Evolutionary conservation across 2,797 vertebrate species (phyloP).

Genomic region (Molossus molossus): DNA sequence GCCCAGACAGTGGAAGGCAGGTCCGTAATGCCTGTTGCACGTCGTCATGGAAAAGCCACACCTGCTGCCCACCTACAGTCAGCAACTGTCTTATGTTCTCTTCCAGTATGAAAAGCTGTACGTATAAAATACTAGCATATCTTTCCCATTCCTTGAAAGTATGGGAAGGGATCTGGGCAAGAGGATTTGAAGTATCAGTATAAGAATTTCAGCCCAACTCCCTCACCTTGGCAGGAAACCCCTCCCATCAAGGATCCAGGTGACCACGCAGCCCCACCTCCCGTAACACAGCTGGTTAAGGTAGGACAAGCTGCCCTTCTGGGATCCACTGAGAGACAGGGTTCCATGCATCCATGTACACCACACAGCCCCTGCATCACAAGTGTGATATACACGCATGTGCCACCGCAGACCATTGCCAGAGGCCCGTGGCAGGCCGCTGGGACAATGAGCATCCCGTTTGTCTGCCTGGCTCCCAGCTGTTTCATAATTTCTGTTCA

Average conservation of each 20-base stretch:
- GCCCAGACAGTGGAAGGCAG: neutral
- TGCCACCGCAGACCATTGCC: rapidly evolving
- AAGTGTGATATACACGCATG: rapidly evolving
- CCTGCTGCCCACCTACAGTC: too few species aligned
- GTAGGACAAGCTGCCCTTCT: neutral
- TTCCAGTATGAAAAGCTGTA: neutral
- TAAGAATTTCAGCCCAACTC: neutral
- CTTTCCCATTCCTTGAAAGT: neutral
- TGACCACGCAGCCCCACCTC: neutral
- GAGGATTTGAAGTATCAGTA: neutral
- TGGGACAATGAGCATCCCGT: neutral
- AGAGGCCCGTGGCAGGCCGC: neutral
- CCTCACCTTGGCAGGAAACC: neutral
- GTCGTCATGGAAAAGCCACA: neutral
- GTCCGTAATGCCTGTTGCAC: neutral
- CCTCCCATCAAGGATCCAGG: neutral
- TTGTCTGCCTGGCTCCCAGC: neutral
- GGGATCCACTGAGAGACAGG: neutral
- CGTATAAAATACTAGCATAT: neutral
- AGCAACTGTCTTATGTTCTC: rapidly evolving
- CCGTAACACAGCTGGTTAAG: neutral
- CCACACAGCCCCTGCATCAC: neutral
- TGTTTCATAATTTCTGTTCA: slow-evolving; percentile 48
- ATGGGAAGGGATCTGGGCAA: neutral
- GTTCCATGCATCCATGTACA: too few species aligned